Percentiles rank a stretch among this genome's conserved stretches.
phyloP scores from a whole-genome alignment of 2,113 vertebrate species.

The Tricholaema leucomelas region DNA sequence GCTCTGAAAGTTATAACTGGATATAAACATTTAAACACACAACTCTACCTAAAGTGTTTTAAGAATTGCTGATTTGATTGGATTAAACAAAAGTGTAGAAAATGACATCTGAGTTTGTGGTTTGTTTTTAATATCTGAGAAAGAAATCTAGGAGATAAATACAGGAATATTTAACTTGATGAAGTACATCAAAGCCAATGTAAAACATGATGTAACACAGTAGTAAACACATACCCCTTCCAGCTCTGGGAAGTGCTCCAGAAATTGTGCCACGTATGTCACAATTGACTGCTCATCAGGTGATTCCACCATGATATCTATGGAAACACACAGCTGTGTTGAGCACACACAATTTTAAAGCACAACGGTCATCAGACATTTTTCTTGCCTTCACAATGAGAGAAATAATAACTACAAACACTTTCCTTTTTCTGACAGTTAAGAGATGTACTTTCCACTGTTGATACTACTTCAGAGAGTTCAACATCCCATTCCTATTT shows the following conservation, averaged over 20 bases:
- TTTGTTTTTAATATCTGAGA: constrained; percentile 1
- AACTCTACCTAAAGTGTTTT: not conserved
- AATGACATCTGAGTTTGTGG: not conserved
- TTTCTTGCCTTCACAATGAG: not conserved
- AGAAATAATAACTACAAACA: not conserved
- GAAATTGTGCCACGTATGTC: constrained; percentile 94
- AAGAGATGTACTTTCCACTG: not conserved
- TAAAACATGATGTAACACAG: not conserved
- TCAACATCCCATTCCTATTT: not conserved
- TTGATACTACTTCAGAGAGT: not conserved
- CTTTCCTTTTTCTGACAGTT: not conserved
- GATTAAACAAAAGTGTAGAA: not conserved
- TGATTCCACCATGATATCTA: constrained; percentile 88
- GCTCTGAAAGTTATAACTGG: not conserved
- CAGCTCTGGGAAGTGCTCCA: constrained; percentile 91
- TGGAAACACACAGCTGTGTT: constrained; percentile 12
- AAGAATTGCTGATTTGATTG: not conserved
- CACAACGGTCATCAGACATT: not conserved
- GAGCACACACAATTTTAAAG: not conserved
- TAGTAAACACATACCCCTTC: constrained; percentile 82
- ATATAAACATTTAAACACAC: not conserved
- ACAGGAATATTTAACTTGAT: not conserved
- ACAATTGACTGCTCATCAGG: constrained; percentile 94
- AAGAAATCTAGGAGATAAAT: not conserved
- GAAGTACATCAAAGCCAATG: not conserved